Evolutionary conservation across 2,888 invertebrate genomes (phyloP).

Genomic region (Thymelicus lineola): DNA sequence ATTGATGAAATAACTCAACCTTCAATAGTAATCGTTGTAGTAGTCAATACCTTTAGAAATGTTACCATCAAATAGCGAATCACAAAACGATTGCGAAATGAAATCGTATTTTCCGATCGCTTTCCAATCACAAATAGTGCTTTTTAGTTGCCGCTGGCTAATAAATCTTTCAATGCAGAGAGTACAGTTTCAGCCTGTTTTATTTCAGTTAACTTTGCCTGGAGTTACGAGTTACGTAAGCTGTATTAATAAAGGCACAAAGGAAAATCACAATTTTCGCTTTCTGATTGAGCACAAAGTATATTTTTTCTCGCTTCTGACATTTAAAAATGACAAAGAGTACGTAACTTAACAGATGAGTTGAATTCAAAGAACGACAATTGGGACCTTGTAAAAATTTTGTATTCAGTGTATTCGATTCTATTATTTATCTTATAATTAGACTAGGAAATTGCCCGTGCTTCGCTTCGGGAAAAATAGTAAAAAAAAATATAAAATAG

Average conservation of each 20-base stretch:
- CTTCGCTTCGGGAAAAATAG: too few relatives aligned
- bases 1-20: too few relatives aligned
- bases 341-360: background rate
- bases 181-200: conserved; percentile 14
- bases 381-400: background rate
- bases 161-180: conserved; percentile 24
- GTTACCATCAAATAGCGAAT: background rate
- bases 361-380: background rate
- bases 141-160: conserved; percentile 16
- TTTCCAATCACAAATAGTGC: conserved; percentile 27
- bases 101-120: conserved; percentile 7
- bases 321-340: conserved; percentile 7
- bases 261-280: conserved; percentile 12
- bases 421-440: too few relatives aligned
- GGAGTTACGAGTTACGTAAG: conserved; percentile 5
- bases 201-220: conserved; percentile 11
- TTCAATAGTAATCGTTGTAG: too few relatives aligned
- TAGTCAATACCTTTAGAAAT: background rate
- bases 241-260: conserved; percentile 20
- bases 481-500: too few relatives aligned
- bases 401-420: too few relatives aligned
- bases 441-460: too few relatives aligned
- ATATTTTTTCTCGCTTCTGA: conserved; percentile 6
- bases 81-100: background rate
- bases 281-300: conserved; percentile 24